phyloP scores from a whole-genome alignment of 2,797 vertebrate genomes.

The Cryptoblepharus egeriae region DNA sequence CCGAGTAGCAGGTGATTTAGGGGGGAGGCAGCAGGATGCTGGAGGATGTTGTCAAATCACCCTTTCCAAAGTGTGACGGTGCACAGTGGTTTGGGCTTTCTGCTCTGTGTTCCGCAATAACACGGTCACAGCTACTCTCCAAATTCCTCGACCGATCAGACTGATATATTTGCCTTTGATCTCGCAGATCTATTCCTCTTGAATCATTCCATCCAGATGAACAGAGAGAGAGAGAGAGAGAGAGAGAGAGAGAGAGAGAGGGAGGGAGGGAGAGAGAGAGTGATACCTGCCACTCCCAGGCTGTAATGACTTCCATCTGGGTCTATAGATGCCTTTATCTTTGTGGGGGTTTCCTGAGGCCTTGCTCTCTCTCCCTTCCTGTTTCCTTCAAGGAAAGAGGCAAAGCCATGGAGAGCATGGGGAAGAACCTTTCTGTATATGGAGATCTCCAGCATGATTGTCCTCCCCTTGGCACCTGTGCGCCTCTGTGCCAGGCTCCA shows the following conservation, averaged over 20 bases:
- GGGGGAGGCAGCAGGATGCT: constrained; percentile 23
- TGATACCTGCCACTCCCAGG: constrained; percentile 71
- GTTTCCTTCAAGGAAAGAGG: constrained; percentile 70
- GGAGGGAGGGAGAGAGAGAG: constrained; percentile 30
- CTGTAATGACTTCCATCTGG: constrained; percentile 76
- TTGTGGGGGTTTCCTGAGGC: constrained; percentile 67
- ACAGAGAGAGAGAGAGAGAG: not conserved
- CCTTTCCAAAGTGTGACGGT: constrained; percentile 12
- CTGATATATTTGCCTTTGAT: constrained; percentile 53
- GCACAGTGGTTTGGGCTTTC: not conserved
- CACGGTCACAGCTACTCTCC: constrained; percentile 41
- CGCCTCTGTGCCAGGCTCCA: constrained; percentile 57
- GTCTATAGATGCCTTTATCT: constrained; percentile 66
- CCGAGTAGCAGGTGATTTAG: constrained; percentile 47
- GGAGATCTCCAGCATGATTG: constrained; percentile 60
- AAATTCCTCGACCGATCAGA: constrained; percentile 53
- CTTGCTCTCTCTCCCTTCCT: constrained; percentile 66
- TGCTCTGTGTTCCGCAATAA: constrained; percentile 30
- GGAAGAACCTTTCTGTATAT: constrained; percentile 64
- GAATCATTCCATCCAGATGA: constrained; percentile 61
- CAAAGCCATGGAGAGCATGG: constrained; percentile 70
- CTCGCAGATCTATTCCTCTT: constrained; percentile 43
- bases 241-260: constrained; percentile 39
- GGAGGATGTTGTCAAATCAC: constrained; percentile 15
- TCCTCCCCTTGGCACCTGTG: constrained; percentile 67